Conservation (phyloP, 2,888 invertebrate genomes). For the Tachina fera region DNA sequence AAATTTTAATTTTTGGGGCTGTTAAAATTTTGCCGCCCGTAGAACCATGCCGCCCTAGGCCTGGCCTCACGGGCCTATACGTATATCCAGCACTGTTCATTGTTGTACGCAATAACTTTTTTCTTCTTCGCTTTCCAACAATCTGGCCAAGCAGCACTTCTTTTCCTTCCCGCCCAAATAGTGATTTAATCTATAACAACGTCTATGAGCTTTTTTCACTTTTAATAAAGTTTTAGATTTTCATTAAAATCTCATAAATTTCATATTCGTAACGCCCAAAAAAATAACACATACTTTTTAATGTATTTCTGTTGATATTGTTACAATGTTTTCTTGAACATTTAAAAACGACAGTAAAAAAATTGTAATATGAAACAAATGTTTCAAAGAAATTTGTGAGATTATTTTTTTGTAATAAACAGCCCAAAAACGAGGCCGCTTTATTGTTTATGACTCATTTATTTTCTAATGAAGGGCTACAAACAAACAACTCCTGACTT, state of each 20-base stretch:
- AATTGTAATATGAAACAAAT: conserved; percentile 67
- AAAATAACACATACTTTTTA: conserved; percentile 16
- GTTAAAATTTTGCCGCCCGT: no score
- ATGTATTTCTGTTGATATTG: conserved; percentile 3
- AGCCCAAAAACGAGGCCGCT: conserved; percentile 76
- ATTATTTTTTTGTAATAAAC: conserved; percentile 74
- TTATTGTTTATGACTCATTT: conserved; percentile 77
- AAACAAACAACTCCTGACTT: conserved; percentile 28
- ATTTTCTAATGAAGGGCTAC: conserved; percentile 66
- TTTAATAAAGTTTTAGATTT: conserved; percentile 46
- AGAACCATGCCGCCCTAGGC: no score
- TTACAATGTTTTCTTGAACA: not conserved
- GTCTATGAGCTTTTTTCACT: conserved; percentile 23
- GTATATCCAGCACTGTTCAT: no score
- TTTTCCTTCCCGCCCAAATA: not conserved
- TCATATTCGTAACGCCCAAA: conserved; percentile 65
- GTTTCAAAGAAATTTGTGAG: conserved; percentile 44
- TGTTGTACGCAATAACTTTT: not conserved
- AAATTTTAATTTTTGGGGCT: no score
- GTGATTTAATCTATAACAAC: not conserved
- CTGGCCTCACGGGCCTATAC: no score
- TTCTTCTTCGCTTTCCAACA: not conserved
- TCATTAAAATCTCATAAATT: conserved; percentile 70
- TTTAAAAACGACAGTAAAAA: conserved; percentile 2
- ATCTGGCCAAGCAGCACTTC: no score